Base-by-base conservation (phyloP, 2,113 vertebrate species). In the Scatophagus argus region DNA sequence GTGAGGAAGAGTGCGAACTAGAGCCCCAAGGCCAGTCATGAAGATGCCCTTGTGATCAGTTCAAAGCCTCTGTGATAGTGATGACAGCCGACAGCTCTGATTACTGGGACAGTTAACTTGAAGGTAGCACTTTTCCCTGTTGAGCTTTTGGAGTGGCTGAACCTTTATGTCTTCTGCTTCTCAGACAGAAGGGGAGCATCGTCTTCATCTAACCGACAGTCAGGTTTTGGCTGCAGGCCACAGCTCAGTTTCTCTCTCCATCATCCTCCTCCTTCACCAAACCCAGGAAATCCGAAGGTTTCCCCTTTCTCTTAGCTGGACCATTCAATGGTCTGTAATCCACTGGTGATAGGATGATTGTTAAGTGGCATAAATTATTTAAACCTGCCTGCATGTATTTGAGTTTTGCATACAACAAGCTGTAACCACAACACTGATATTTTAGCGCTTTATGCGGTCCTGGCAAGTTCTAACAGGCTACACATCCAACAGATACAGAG, bases 181-280 rank as follows among this genome's bases (percentile, higher is more conserved):
- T 83, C 46, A 61, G 75, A 68, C 75, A 68, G 75, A 81, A 64
- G 67, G 43, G 31, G 65, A 67, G 65, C 44, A 2, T 74, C 60
- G 55, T 73, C 77, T 84, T 75, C 74, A 88, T 79, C 76, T 75
- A 2, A 54, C 41, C 79, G 68, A 74, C 74, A 74, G 55, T 62
- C 55, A 21, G 62, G 12, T 58, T 63, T 31, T 80, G 44, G 77
- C 86, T 76, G 61, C 34, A 0, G 73, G 81, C 73, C 63, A 65
- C 4, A 1, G 6, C 74, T 74, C 54, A 17, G 55, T 67, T 66
- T 74, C 44, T 29, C 6, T 34, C 21, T 58, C 62, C 36, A 21
- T 44, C 36, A n/a, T 52, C 29, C 7, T 64, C 38, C 46, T 74
- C 59, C 52, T 47, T 69, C n/a, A 39, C 19, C 65, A 73, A 82